phyloP scores from a whole-genome alignment of 2,113 vertebrate species.

The Cyphomyrus discorhynchus region DNA sequence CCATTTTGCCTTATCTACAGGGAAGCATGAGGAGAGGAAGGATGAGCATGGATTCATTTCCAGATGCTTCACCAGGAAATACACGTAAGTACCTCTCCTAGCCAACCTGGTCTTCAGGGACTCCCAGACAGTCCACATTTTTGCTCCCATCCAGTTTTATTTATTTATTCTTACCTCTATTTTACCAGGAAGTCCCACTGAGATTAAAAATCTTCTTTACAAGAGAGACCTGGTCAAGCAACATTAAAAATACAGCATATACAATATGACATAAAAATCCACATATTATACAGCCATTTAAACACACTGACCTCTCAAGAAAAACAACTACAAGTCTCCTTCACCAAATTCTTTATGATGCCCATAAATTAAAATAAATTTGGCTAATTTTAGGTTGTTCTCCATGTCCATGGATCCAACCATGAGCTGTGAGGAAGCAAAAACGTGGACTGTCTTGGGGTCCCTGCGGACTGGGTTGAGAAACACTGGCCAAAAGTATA shows the following conservation, averaged over 20 bases:
- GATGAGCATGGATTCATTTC: constrained; percentile 75
- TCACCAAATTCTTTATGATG: too few relatives aligned
- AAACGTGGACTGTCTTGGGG: neutral
- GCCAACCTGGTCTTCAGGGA: neutral
- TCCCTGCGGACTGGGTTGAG: neutral
- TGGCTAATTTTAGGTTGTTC: too few relatives aligned
- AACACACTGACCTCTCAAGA: too few relatives aligned
- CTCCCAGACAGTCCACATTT: neutral
- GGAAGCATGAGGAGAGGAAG: constrained; percentile 73
- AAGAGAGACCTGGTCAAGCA: too few relatives aligned
- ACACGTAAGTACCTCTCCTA: constrained; percentile 60
- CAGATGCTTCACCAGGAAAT: constrained; percentile 76
- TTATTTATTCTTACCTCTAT: neutral
- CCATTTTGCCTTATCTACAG: constrained; percentile 36
- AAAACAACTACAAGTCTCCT: too few relatives aligned
- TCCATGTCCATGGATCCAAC: neutral
- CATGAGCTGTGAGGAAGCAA: neutral
- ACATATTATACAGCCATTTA: neutral
- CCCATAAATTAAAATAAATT: too few relatives aligned
- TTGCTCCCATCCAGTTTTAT: neutral
- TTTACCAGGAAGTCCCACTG: neutral
- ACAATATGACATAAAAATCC: neutral
- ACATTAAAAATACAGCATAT: too few relatives aligned
- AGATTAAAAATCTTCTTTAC: too few relatives aligned
- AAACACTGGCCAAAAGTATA: neutral